A percentile compares a stretch with the other conserved stretches of the same genome.
phyloP scores from a whole-genome alignment of 2,888 invertebrate species.

The Acrobasis suavella region DNA sequence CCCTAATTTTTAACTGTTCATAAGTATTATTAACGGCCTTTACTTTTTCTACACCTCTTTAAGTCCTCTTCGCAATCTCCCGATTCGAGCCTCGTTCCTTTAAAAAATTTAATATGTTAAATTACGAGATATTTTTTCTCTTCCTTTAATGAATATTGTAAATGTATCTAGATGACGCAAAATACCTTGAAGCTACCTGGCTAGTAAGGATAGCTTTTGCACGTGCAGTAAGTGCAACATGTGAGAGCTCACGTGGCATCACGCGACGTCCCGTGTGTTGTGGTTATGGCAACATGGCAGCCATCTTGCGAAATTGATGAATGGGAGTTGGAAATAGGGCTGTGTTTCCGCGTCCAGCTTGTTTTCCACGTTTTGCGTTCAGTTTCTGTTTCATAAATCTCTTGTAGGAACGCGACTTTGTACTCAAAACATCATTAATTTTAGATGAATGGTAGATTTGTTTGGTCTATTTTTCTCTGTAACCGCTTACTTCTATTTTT shows the following conservation, averaged over 20 bases:
- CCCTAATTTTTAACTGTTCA: no score
- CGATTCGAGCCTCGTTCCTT: no score
- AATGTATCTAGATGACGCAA: conserved; percentile 15
- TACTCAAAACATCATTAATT: conserved; percentile 5
- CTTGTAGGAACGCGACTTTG: background rate
- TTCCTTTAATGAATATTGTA: background rate
- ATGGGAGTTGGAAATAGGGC: conserved; percentile 14
- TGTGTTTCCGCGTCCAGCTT: conserved; percentile 20
- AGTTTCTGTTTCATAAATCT: conserved; percentile 2
- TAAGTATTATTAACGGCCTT: no score
- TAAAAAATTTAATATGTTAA: no score
- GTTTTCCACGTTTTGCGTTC: background rate
- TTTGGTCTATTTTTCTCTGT: background rate
- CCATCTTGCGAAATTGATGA: conserved; percentile 41
- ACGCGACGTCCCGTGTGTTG: conserved; percentile 42
- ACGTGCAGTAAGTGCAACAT: conserved; percentile 22
- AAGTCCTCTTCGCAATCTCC: no score
- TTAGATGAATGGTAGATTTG: background rate
- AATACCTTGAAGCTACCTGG: background rate
- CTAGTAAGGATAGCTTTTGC: conserved; percentile 19
- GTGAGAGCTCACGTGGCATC: conserved; percentile 25
- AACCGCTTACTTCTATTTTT: no score
- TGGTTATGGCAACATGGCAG: conserved; percentile 38
- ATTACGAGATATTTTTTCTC: background rate
- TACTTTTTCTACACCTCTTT: no score